Percentiles rank a stretch among this genome's conserved stretches.
Conservation (phyloP, 2,888 invertebrate species). For the Macrophya alboannulata region DNA sequence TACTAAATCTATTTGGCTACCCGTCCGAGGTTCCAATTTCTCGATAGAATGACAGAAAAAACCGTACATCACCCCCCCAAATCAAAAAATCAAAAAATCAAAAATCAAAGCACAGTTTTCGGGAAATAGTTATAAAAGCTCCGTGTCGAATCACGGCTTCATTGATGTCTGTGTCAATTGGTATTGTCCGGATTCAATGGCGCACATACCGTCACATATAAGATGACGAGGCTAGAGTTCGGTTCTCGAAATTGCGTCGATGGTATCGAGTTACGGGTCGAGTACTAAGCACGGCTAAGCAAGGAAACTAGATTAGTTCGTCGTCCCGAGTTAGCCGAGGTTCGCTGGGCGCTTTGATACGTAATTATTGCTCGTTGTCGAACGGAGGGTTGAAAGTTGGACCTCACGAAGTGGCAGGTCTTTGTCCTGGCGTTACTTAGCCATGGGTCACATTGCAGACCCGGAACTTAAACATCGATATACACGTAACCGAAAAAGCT, state of each 20-base stretch:
- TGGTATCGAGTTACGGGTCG: slow-evolving; percentile 45
- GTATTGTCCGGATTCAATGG: not conserved
- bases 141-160: not conserved
- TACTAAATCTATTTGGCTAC: slow-evolving; percentile 28
- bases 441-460: not conserved
- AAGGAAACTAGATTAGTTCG: slow-evolving; percentile 68
- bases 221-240: slow-evolving; percentile 33
- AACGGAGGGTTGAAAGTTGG: slow-evolving; percentile 27
- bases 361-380: slow-evolving; percentile 49
- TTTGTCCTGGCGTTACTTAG: slow-evolving; percentile 7
- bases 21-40: not conserved
- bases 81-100: not conserved
- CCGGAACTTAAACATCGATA: not conserved
- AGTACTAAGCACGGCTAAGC: slow-evolving; percentile 57
- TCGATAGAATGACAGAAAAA: not conserved
- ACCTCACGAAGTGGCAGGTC: slow-evolving; percentile 1
- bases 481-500: no score
- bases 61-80: not conserved
- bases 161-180: slow-evolving; percentile 33
- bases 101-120: not conserved
- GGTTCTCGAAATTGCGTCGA: slow-evolving; percentile 37
- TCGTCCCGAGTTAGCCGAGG: slow-evolving; percentile 62
- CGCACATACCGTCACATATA: slow-evolving; percentile 1
- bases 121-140: not conserved
- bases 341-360: slow-evolving; percentile 51